phyloP scores from a whole-genome alignment of 1,140 invertebrate genomes.

The Diabrotica virgifera region DNA sequence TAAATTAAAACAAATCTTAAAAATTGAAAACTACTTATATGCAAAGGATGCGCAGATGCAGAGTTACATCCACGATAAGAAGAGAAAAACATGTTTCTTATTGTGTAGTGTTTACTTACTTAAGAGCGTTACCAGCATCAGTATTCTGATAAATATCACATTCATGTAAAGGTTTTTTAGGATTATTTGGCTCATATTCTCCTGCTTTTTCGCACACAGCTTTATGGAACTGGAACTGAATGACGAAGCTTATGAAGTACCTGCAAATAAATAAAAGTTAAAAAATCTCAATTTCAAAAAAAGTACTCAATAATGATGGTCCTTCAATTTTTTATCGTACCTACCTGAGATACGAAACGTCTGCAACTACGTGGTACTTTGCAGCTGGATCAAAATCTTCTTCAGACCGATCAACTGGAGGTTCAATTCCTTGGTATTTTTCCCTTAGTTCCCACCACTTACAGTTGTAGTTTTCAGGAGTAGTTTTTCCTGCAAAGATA shows the following conservation, averaged over 20 bases:
- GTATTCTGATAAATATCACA: constrained; percentile 83
- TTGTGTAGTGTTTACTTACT: constrained; percentile 47
- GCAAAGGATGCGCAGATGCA: too few relatives aligned
- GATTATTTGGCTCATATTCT: constrained; percentile 69
- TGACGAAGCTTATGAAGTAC: constrained; percentile 83
- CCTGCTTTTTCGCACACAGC: constrained; percentile 76
- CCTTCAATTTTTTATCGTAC: background rate
- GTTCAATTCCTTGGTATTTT: constrained; percentile 75
- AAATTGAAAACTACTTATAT: too few relatives aligned
- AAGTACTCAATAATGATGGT: constrained; percentile 7
- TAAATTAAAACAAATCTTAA: too few relatives aligned
- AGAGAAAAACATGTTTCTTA: too few relatives aligned
- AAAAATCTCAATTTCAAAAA: background rate
- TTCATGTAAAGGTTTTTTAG: constrained; percentile 66
- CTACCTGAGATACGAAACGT: constrained; percentile 79
- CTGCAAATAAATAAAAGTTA: constrained; percentile 50
- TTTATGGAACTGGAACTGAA: constrained; percentile 91
- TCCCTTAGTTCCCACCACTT: constrained; percentile 72
- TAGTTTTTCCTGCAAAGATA: constrained; percentile 74
- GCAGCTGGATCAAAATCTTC: constrained; percentile 82
- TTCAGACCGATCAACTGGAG: constrained; percentile 71
- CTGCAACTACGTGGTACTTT: constrained; percentile 82
- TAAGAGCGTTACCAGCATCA: constrained; percentile 69
- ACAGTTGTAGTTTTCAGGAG: constrained; percentile 70
- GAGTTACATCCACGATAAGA: too few relatives aligned